phyloP scores from a whole-genome alignment of 2,888 invertebrate species.

The Hedya salicella region DNA sequence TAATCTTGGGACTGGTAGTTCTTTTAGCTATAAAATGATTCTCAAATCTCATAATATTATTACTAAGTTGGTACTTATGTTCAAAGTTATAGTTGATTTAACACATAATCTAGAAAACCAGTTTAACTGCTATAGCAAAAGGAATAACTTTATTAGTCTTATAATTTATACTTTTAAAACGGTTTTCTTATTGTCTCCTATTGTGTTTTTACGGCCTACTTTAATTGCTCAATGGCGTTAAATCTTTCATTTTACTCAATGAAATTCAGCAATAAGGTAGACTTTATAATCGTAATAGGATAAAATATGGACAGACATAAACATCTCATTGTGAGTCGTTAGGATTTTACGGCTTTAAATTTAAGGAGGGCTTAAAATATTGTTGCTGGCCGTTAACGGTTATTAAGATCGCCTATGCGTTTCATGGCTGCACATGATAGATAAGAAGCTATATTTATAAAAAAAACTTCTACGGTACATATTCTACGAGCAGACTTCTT shows the following conservation, averaged over 20 bases:
- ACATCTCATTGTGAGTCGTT: slow-evolving; percentile 65
- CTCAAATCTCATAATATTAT: neutral
- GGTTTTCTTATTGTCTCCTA: slow-evolving; percentile 18
- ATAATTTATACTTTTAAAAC: slow-evolving; percentile 26
- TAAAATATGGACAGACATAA: slow-evolving; percentile 71
- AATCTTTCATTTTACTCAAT: slow-evolving; percentile 39
- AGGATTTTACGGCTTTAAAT: slow-evolving; percentile 68
- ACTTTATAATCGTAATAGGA: slow-evolving; percentile 64
- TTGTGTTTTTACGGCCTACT: slow-evolving; percentile 29
- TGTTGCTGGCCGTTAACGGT: slow-evolving; percentile 69
- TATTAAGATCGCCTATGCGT: slow-evolving; percentile 51
- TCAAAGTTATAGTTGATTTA: slow-evolving; percentile 23
- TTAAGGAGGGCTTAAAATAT: slow-evolving; percentile 66
- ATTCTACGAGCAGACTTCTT: too few species aligned
- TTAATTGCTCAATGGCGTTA: slow-evolving; percentile 39
- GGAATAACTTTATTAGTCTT: slow-evolving; percentile 22
- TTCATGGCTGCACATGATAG: neutral
- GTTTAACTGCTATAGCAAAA: slow-evolving; percentile 21
- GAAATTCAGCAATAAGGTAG: slow-evolving; percentile 54
- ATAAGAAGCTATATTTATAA: neutral
- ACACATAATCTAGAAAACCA: slow-evolving; percentile 7
- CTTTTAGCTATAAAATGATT: neutral
- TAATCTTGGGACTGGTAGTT: too few species aligned
- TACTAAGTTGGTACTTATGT: too few species aligned
- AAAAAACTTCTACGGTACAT: too few species aligned